Evolutionary conservation across 37 sponge, comb jelly and placozoan species (phyloP).

Genomic region (Corticium candelabrum): DNA sequence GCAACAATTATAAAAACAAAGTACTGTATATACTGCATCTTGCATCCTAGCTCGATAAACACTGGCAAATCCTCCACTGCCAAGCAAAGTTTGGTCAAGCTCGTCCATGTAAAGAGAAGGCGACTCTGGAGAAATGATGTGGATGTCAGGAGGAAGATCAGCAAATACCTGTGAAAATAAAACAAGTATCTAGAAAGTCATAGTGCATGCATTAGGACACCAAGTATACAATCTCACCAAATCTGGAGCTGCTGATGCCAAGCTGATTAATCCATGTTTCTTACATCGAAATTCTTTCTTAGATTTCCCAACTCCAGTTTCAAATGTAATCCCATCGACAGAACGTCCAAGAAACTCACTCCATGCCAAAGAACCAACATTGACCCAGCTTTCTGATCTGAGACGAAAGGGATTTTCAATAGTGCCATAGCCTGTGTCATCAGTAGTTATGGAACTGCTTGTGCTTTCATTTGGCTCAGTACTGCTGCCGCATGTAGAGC

Average conservation of each 20-base stretch:
- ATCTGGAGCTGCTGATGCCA: neutral
- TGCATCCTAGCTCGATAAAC: neutral
- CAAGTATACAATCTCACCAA: neutral
- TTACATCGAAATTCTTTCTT: neutral
- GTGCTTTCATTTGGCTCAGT: neutral
- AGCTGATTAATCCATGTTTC: neutral
- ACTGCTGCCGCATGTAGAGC: neutral
- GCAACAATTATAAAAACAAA: too few relatives aligned
- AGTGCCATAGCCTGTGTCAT: neutral
- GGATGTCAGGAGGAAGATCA: neutral
- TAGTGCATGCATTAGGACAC: too few relatives aligned
- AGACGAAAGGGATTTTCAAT: neutral
- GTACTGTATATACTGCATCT: neutral
- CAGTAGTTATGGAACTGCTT: neutral
- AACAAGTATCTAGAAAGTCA: too few relatives aligned
- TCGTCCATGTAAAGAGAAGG: neutral
- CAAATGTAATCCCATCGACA: neutral
- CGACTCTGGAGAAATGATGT: neutral
- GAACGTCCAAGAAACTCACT: too few relatives aligned
- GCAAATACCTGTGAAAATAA: neutral
- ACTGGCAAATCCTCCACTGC: neutral
- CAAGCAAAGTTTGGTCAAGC: too few relatives aligned
- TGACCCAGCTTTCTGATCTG: neutral
- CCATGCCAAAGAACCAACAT: too few relatives aligned
- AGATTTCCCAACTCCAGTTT: neutral